Evolutionary conservation across 2,888 invertebrate species (phyloP).

Genomic region (Lypha dubia): DNA sequence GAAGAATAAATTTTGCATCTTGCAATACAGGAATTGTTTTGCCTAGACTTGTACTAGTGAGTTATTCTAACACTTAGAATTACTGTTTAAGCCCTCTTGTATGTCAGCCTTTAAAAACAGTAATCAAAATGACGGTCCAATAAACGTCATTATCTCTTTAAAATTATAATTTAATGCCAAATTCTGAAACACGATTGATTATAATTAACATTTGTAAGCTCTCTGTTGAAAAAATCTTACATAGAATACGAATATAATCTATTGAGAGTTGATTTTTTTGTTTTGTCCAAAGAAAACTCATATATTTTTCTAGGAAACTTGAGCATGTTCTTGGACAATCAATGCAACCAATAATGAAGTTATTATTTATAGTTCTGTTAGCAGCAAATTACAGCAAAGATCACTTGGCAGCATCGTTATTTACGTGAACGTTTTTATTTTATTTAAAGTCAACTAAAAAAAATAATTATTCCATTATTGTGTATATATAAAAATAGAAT

Average conservation of each 20-base stretch:
- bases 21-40: background rate
- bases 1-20: no score
- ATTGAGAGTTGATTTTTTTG: constrained; percentile 25
- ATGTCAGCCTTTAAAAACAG: background rate
- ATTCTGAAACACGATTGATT: constrained; percentile 11
- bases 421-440: background rate
- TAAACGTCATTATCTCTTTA: background rate
- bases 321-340: constrained; percentile 8
- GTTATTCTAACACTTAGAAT: background rate
- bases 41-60: background rate
- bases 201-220: background rate
- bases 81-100: background rate
- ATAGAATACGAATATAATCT: constrained; percentile 25
- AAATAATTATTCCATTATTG: constrained; percentile 30
- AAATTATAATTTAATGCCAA: background rate
- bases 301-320: constrained; percentile 40
- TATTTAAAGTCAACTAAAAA: background rate
- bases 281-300: constrained; percentile 33
- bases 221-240: background rate
- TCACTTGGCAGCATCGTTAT: background rate
- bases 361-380: constrained; percentile 17
- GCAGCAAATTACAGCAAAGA: background rate
- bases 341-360: constrained; percentile 37
- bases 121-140: background rate
- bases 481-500: constrained; percentile 31